Conservation (phyloP, 2,888 invertebrate species). For the Callimorpha dominula region DNA sequence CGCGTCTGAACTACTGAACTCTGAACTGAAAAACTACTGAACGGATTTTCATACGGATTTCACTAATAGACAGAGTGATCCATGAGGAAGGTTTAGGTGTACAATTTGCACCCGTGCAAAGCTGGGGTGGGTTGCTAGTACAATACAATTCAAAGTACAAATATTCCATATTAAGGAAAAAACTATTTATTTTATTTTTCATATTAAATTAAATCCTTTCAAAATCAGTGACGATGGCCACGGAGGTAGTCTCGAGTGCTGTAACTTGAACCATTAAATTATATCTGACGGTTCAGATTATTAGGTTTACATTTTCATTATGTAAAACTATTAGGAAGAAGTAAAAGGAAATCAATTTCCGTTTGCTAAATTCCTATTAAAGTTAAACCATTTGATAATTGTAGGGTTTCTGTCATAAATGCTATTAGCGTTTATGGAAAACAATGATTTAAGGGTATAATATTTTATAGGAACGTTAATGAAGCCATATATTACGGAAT, state of each 20-base stretch:
- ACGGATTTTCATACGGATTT: too few species aligned
- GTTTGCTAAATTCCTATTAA: not conserved
- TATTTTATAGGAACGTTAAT: not conserved
- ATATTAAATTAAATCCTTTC: too few species aligned
- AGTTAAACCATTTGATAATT: constrained; percentile 7
- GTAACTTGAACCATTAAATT: not conserved
- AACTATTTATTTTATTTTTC: too few species aligned
- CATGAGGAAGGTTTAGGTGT: too few species aligned
- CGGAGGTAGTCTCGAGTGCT: not conserved
- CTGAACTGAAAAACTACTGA: too few species aligned
- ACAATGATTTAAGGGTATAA: not conserved
- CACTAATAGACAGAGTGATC: too few species aligned
- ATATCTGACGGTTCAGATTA: not conserved
- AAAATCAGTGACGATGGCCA: not conserved
- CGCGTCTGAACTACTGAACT: too few species aligned
- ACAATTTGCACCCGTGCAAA: too few species aligned
- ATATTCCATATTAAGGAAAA: too few species aligned
- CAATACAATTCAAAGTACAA: too few species aligned
- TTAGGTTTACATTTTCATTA: not conserved
- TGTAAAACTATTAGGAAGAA: not conserved
- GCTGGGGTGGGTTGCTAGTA: too few species aligned
- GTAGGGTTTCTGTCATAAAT: constrained; percentile 9
- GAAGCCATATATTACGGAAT: not conserved
- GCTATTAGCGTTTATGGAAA: not conserved
- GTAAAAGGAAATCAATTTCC: constrained; percentile 5